Evolutionary conservation across 2,113 vertebrate genomes (phyloP).

Genomic region (Lepus europaeus): DNA sequence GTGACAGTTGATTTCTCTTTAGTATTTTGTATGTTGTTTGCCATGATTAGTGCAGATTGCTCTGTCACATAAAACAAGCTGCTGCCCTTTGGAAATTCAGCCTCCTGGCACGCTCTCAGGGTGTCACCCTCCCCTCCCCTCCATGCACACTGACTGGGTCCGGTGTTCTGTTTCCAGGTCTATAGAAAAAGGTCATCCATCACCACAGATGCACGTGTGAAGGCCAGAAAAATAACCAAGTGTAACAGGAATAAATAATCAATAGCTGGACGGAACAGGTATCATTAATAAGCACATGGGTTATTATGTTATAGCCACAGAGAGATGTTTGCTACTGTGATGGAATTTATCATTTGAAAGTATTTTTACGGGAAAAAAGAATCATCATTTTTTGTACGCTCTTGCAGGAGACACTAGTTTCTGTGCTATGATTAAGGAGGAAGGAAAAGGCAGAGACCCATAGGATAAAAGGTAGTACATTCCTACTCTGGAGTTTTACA

Average conservation of each 20-base stretch:
- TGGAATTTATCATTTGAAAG: constrained; percentile 79
- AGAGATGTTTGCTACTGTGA: constrained; percentile 77
- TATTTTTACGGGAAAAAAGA: constrained; percentile 73
- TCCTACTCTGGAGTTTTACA: constrained; percentile 79
- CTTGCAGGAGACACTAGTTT: constrained; percentile 49
- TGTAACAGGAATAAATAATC: constrained; percentile 26
- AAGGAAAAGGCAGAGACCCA: constrained; percentile 78
- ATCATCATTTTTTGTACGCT: constrained; percentile 56
- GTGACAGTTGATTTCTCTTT: constrained; percentile 85
- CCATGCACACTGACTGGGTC: constrained; percentile 8
- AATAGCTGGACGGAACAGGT: constrained; percentile 23
- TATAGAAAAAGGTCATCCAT: constrained; percentile 69
- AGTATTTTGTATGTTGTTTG: constrained; percentile 78
- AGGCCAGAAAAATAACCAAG: constrained; percentile 54
- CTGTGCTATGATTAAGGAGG: constrained; percentile 73
- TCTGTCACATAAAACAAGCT: constrained; percentile 67
- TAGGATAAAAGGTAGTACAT: constrained; percentile 81
- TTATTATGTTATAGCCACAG: background rate
- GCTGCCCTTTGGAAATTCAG: constrained; percentile 77
- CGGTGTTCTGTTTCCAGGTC: constrained; percentile 62
- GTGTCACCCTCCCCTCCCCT: constrained; percentile 59
- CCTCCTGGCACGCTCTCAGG: constrained; percentile 68
- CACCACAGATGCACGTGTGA: constrained; percentile 49
- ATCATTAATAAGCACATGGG: background rate
- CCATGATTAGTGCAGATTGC: constrained; percentile 69